Evolutionary conservation across 2,113 vertebrate species (phyloP).

Genomic region (Procavia capensis): DNA sequence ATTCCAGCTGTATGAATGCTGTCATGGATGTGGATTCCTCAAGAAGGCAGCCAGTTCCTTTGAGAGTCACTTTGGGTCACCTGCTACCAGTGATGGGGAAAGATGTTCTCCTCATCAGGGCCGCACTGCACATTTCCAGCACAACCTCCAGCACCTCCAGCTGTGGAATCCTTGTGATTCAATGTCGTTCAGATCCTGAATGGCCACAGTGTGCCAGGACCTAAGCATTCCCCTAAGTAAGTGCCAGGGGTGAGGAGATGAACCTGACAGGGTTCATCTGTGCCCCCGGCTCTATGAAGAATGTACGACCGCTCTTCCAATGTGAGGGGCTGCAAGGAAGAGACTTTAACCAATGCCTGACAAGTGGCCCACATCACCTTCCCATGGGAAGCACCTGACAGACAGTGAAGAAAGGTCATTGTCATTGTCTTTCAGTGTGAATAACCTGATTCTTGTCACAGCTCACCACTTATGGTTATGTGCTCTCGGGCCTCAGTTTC

Average conservation of each 20-base stretch:
- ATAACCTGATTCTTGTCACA: background rate
- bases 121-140: background rate
- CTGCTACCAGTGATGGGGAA: background rate
- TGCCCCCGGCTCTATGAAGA: background rate
- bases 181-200: background rate
- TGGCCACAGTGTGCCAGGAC: background rate
- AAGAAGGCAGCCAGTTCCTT: background rate
- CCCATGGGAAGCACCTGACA: background rate
- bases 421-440: background rate
- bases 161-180: background rate
- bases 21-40: background rate
- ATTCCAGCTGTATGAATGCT: too few species aligned
- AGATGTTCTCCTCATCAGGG: background rate
- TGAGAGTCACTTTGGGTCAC: background rate
- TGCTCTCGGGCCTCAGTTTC: background rate
- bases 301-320: background rate
- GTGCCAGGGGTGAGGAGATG: background rate
- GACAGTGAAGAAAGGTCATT: background rate
- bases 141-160: background rate
- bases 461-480: background rate
- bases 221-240: background rate
- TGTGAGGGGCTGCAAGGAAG: background rate
- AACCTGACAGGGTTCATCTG: accelerated
- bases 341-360: background rate
- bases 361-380: background rate